phyloP scores from a whole-genome alignment of 30 jellyfish, hydroid and myxozoan species.

The Aurelia sp. region DNA sequence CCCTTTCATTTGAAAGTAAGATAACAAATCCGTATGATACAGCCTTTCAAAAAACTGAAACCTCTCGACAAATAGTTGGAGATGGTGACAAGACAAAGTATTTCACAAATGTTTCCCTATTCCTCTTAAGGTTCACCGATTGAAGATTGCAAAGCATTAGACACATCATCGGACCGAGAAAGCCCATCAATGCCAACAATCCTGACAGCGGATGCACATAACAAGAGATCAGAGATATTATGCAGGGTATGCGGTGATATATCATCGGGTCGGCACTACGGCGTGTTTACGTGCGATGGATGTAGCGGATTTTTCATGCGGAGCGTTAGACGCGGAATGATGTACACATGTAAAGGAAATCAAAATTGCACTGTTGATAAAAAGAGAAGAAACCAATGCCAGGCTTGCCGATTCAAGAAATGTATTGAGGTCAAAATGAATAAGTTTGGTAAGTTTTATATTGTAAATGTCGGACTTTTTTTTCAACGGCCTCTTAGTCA shows the following conservation, averaged over 20 bases:
- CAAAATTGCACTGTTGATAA: slow-evolving; percentile 82
- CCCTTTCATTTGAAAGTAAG: too few relatives aligned
- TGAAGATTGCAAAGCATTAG: not conserved
- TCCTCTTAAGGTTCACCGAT: too few relatives aligned
- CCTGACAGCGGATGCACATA: slow-evolving; percentile 28
- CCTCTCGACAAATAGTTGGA: too few relatives aligned
- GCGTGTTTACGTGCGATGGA: slow-evolving; percentile 89
- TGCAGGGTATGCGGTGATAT: slow-evolving; percentile 89
- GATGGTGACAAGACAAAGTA: too few relatives aligned
- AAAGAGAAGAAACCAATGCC: slow-evolving; percentile 87
- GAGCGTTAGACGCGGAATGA: slow-evolving; percentile 74
- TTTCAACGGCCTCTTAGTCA: too few relatives aligned
- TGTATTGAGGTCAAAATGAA: slow-evolving; percentile 87
- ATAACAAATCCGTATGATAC: too few relatives aligned
- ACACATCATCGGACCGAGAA: slow-evolving; percentile 35
- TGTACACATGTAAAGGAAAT: slow-evolving; percentile 85
- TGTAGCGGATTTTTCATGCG: slow-evolving; percentile 93
- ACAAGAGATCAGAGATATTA: slow-evolving; percentile 50
- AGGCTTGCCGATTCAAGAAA: slow-evolving; percentile 86
- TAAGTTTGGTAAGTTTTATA: slow-evolving; percentile 67
- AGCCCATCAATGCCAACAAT: slow-evolving; percentile 34
- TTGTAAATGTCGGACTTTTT: too few relatives aligned
- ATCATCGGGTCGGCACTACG: slow-evolving; percentile 90
- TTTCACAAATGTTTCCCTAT: too few relatives aligned
- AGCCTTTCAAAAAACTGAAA: too few relatives aligned